Conservation (phyloP, 2,113 vertebrate species). For the Pseudorectes ferrugineus region DNA sequence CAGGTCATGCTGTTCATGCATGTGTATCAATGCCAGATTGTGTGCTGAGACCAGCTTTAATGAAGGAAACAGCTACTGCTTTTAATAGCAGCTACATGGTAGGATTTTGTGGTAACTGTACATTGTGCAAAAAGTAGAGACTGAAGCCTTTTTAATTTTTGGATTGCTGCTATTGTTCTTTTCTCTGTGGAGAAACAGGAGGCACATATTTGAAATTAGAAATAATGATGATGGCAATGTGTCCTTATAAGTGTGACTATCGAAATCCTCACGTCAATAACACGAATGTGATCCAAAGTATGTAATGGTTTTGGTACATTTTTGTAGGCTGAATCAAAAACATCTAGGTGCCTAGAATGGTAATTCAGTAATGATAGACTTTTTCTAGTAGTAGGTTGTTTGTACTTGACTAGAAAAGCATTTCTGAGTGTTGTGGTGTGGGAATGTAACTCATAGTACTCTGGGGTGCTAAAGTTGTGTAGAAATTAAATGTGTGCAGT, state of each 20-base stretch:
- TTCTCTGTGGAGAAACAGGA: neutral
- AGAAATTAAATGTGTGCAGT: neutral
- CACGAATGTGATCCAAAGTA: neutral
- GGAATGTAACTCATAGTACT: neutral
- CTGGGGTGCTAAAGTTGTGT: neutral
- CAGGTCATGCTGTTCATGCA: accelerated
- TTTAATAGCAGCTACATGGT: neutral
- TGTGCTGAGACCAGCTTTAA: neutral
- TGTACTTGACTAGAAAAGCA: neutral
- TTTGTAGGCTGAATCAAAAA: neutral
- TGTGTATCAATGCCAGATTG: accelerated
- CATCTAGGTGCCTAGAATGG: neutral
- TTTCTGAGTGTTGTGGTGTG: neutral
- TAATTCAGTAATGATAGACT: neutral
- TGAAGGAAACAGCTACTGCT: neutral
- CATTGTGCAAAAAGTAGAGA: neutral
- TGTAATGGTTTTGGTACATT: neutral
- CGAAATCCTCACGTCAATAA: neutral
- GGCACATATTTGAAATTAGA: neutral
- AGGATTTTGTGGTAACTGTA: neutral
- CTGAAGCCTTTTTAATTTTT: neutral
- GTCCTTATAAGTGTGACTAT: neutral
- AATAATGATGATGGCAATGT: neutral
- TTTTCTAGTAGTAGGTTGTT: neutral
- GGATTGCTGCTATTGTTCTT: neutral